phyloP scores from a whole-genome alignment of 2,888 invertebrate species.

The Nematopogon swammerdamellus region DNA sequence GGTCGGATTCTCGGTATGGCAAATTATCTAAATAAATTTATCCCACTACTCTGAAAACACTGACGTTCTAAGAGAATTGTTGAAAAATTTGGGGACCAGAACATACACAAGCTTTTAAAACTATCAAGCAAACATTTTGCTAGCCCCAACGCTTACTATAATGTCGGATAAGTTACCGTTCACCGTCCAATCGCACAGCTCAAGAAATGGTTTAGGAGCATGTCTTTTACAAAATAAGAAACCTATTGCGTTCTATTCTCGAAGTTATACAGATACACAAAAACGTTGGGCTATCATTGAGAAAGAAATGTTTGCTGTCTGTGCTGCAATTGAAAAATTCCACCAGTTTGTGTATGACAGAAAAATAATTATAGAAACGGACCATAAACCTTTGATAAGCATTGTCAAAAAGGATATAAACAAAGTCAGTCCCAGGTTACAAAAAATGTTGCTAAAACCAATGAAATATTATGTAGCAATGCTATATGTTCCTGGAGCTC shows the following conservation, averaged over 20 bases:
- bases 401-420: slow-evolving; percentile 14
- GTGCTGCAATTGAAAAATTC: slow-evolving; percentile 11
- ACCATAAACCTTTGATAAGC: slow-evolving; percentile 13
- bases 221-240: slow-evolving; percentile 7
- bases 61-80: neutral
- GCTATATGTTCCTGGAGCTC: slow-evolving; percentile 11
- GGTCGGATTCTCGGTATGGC: slow-evolving; percentile 17
- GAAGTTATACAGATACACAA: slow-evolving; percentile 16
- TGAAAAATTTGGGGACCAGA: slow-evolving; percentile 1
- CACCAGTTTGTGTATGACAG: slow-evolving; percentile 13
- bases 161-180: neutral
- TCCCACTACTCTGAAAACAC: slow-evolving; percentile 13
- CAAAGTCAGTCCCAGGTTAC: slow-evolving; percentile 12
- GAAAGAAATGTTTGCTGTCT: slow-evolving; percentile 13
- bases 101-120: neutral
- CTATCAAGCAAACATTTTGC: slow-evolving; percentile 1
- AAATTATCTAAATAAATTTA: slow-evolving; percentile 14
- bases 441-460: slow-evolving; percentile 15
- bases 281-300: slow-evolving; percentile 13
- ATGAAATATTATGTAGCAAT: slow-evolving; percentile 13
- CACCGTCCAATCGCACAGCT: slow-evolving; percentile 8
- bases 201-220: slow-evolving; percentile 14
- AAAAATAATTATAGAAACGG: slow-evolving; percentile 10
- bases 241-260: slow-evolving; percentile 16
- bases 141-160: slow-evolving; percentile 3